Base-by-base conservation (phyloP, 2,888 invertebrate species). In the Hecatera dysodea region DNA sequence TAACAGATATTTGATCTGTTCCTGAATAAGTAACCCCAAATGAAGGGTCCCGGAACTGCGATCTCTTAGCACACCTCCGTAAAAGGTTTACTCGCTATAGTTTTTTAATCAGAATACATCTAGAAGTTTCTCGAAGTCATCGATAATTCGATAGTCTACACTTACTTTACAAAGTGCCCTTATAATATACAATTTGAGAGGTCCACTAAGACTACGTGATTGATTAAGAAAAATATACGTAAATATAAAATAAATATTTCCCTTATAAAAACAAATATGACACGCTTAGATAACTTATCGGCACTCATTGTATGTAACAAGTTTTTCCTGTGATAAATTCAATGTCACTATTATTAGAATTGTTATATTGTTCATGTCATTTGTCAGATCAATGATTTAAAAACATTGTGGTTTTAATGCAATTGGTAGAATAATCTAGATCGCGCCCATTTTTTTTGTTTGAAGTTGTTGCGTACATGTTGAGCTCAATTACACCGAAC, bases 301-400 rank as follows among this genome's bases (percentile, higher is more conserved):
- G 12, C 33, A 22, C 53, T 46, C 46, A 53, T 65, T 39, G 56
- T 39, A 7, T 67, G 61, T 64, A 22, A 66, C 56, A 67, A 63
- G 69, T 72, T 71, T 72, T 78, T 80, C 69, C 82, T 73, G 59
- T 72, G 85, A 80, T 84, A 81, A 84, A 57, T 77, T 80, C 80
- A 85, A 85, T 85, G 81, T 84, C 78, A 79, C 60, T 67, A 53
- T 53, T 71, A 73, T 70, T 74, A 63, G 11, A 65, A 59, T 60
- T 60, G 44, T 74, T 57, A 67, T 66, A 55, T n/a, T 68, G 46
- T 60, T 44, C 24, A 56, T 53, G 56, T 52, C 27, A 69, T 66
- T 57, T 57, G 61, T 57, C 57, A 33, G 44, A 70, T 61, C 42
- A 63, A 12, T 33, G n/a, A 61, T 24, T 68, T 52, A 17, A 33